Percentiles rank a stretch among this genome's conserved stretches.
phyloP scores from a whole-genome alignment of 1,140 invertebrate species.

The Anoplophora glabripennis region DNA sequence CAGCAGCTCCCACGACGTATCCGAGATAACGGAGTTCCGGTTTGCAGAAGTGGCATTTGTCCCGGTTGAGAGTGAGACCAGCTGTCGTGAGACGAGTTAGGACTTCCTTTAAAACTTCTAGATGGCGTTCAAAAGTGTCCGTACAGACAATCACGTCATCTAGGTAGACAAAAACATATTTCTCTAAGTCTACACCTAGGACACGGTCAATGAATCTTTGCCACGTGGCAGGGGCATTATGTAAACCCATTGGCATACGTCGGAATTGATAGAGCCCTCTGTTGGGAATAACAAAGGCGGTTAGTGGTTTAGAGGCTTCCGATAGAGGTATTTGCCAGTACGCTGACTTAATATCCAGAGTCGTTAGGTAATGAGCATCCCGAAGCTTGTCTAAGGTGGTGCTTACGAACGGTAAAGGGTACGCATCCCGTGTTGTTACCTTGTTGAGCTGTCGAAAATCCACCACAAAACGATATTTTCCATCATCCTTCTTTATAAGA shows the following conservation, averaged over 20 bases:
- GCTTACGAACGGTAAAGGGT: slow-evolving; percentile 29
- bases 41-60: slow-evolving; percentile 42
- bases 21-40: slow-evolving; percentile 42
- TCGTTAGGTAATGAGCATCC: slow-evolving; percentile 29
- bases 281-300: slow-evolving; percentile 49
- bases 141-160: slow-evolving; percentile 43
- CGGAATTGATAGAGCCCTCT: slow-evolving; percentile 47
- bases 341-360: slow-evolving; percentile 39
- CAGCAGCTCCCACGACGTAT: slow-evolving; percentile 38
- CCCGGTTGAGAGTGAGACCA: slow-evolving; percentile 30
- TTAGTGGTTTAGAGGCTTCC: slow-evolving; percentile 39
- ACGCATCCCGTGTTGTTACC: slow-evolving; percentile 32
- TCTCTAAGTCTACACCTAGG: slow-evolving; percentile 25
- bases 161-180: slow-evolving; percentile 31
- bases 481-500: slow-evolving; percentile 32
- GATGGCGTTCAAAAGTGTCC: slow-evolving; percentile 27
- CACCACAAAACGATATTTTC: slow-evolving; percentile 14
- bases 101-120: slow-evolving; percentile 15
- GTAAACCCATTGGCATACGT: slow-evolving; percentile 50
- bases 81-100: slow-evolving; percentile 19
- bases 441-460: slow-evolving; percentile 34
- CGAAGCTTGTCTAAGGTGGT: slow-evolving; percentile 26
- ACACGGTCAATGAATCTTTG: slow-evolving; percentile 18
- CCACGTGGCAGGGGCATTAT: slow-evolving; percentile 40
- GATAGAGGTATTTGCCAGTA: slow-evolving; percentile 44